phyloP scores from a whole-genome alignment of 2,888 invertebrate genomes.

The Lithophane socia region DNA sequence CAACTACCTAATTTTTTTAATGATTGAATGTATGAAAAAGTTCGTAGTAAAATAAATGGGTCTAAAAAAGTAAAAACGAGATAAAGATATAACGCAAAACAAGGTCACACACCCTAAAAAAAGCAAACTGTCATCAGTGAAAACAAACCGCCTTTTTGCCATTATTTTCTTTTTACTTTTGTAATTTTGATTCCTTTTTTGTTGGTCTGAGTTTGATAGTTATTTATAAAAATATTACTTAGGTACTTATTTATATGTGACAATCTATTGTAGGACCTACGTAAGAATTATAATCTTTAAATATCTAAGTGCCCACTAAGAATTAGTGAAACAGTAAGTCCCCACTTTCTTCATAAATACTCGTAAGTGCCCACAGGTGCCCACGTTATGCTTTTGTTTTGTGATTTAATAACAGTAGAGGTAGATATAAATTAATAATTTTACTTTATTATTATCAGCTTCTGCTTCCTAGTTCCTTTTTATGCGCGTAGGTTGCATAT shows the following conservation, averaged over 20 bases:
- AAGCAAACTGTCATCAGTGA: conserved; percentile 7
- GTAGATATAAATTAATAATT: neutral
- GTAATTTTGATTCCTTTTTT: too few species aligned
- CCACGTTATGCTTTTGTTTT: conserved; percentile 13
- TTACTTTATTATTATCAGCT: neutral
- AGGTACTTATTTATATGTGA: too few species aligned
- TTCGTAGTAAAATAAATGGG: neutral
- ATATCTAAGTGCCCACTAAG: conserved; percentile 4
- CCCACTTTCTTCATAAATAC: conserved; percentile 12
- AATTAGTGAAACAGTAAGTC: conserved; percentile 13
- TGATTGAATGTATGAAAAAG: neutral
- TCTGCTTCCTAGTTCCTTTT: conserved; percentile 8
- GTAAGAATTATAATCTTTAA: neutral
- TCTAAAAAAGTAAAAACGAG: neutral
- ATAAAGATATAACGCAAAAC: neutral
- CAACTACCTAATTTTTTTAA: neutral
- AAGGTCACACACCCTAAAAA: conserved; percentile 54
- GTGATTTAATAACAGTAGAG: neutral
- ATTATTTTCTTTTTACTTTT: neutral
- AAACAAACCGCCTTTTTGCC: conserved; percentile 23
- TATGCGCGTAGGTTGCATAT: conserved; percentile 7
- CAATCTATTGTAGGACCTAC: too few species aligned
- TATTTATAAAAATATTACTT: too few species aligned
- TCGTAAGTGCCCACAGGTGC: neutral
- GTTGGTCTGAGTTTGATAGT: too few species aligned